Percentiles rank a stretch among this genome's conserved stretches.
phyloP scores from a whole-genome alignment of 2,113 vertebrate species.

The Hylia prasina region DNA sequence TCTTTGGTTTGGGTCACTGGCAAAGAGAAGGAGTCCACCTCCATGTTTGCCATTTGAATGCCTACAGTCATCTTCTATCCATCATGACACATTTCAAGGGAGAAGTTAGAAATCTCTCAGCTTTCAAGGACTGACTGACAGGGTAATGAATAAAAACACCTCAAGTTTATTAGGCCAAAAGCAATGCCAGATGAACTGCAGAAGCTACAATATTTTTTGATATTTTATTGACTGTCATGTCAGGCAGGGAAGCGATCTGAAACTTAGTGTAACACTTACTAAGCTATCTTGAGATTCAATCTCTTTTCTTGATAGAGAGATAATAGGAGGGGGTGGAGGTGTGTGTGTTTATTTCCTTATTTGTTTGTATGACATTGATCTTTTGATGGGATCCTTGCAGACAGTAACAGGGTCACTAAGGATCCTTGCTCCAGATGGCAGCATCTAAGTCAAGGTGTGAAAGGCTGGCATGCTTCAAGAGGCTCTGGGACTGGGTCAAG shows the following conservation, averaged over 20 bases:
- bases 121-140: slow-evolving; percentile 44
- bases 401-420: neutral
- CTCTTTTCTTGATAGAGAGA: neutral
- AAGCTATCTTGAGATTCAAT: neutral
- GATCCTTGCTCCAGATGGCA: neutral
- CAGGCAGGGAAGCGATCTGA: neutral
- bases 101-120: slow-evolving; percentile 29
- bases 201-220: neutral
- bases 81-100: slow-evolving; percentile 23
- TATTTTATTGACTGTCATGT: slow-evolving; percentile 26
- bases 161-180: neutral
- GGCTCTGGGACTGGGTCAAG: neutral
- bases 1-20: neutral
- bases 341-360: neutral
- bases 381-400: neutral
- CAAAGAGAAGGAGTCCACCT: neutral
- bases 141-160: neutral
- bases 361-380: neutral
- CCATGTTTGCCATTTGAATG: neutral
- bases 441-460: neutral
- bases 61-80: neutral
- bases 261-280: neutral
- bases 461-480: neutral
- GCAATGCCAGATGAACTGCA: neutral
- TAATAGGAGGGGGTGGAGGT: neutral